phyloP scores from a whole-genome alignment of 37 sponge, comb jelly and placozoan species.

The Lycopodina hypogea region DNA sequence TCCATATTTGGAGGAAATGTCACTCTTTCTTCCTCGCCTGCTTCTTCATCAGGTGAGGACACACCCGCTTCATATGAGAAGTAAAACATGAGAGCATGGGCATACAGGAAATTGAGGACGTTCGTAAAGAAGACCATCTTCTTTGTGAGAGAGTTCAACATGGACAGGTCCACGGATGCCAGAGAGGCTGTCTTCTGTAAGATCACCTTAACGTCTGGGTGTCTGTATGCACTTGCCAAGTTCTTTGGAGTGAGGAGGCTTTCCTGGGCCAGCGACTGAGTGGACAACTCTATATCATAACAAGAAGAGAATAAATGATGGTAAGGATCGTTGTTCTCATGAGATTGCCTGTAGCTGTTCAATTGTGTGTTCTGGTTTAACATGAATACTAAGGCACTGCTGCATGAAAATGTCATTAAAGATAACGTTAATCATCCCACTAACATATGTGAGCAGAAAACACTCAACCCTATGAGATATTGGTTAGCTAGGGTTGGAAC shows the following conservation, averaged over 20 bases:
- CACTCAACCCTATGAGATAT: too few species aligned
- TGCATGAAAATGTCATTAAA: too few species aligned
- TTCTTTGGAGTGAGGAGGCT: conserved; percentile 16
- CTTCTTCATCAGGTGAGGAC: not conserved
- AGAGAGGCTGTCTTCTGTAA: conserved; percentile 30
- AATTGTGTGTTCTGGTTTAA: too few species aligned
- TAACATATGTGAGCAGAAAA: too few species aligned
- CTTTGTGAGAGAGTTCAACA: conserved; percentile 33
- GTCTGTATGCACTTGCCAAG: conserved; percentile 15
- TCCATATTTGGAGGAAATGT: not conserved
- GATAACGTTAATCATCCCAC: too few species aligned
- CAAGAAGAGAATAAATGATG: too few species aligned
- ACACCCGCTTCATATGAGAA: not conserved
- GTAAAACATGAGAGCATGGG: conserved; percentile 56
- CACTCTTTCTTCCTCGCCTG: not conserved
- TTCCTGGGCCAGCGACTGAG: conserved; percentile 16
- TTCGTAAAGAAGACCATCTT: conserved; percentile 72
- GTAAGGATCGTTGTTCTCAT: too few species aligned
- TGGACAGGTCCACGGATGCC: conserved; percentile 39
- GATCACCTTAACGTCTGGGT: conserved; percentile 36
- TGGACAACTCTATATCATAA: not conserved
- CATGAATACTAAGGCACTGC: too few species aligned
- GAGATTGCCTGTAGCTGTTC: too few species aligned
- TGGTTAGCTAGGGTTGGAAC: too few species aligned
- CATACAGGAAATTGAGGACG: conserved; percentile 65